Evolutionary conservation across 2,113 vertebrate genomes (phyloP).

Genomic region (Notarius quadriscutis): DNA sequence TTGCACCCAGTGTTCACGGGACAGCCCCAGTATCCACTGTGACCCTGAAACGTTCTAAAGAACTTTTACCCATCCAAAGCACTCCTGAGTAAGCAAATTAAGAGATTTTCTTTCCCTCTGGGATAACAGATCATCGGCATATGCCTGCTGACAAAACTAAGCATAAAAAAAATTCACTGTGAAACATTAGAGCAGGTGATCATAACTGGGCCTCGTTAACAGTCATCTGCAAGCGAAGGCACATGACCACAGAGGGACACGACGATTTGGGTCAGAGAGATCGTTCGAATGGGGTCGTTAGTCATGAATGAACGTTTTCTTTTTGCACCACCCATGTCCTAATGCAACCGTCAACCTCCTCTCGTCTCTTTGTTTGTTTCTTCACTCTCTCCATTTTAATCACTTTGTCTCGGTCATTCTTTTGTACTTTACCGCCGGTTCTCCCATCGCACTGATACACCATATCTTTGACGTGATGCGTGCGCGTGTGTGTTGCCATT

Average conservation of each 20-base stretch:
- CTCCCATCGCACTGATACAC: not conserved
- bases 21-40: not conserved
- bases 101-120: not conserved
- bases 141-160: not conserved
- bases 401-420: not conserved
- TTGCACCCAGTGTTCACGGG: not conserved
- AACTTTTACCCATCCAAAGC: not conserved
- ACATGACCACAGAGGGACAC: not conserved
- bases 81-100: not conserved
- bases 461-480: conserved; percentile 27
- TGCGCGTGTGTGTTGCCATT: conserved; percentile 51
- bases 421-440: not conserved
- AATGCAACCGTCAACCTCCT: not conserved
- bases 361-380: not conserved
- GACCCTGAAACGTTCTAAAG: not conserved
- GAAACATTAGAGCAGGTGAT: not conserved
- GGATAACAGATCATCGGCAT: not conserved
- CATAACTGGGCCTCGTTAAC: not conserved
- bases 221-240: not conserved
- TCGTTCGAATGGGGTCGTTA: not conserved
- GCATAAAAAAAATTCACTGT: no score
- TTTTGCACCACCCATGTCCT: not conserved
- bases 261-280: not conserved
- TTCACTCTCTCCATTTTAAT: not conserved
- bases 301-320: not conserved